phyloP scores from a whole-genome alignment of 2,888 invertebrate species.

The Drosophila subquinaria region DNA sequence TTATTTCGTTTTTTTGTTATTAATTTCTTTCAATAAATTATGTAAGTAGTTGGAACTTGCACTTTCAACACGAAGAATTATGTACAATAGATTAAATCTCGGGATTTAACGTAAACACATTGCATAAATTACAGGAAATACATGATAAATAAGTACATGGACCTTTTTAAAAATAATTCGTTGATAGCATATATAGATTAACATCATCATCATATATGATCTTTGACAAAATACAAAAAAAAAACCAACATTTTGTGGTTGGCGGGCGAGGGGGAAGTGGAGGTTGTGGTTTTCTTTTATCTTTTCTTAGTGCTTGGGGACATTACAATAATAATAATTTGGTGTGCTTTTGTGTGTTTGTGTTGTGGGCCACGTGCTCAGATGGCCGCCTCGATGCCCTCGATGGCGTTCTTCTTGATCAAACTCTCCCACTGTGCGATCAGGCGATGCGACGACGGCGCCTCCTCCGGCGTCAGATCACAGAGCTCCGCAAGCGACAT shows the following conservation, averaged over 20 bases:
- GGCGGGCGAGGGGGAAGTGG: background rate
- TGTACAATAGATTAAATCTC: slow-evolving; percentile 63
- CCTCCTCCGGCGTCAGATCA: slow-evolving; percentile 89
- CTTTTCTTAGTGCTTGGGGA: slow-evolving; percentile 39
- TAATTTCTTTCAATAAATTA: slow-evolving; percentile 66
- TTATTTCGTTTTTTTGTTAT: slow-evolving; percentile 10
- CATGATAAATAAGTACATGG: slow-evolving; percentile 56
- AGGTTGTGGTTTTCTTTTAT: slow-evolving; percentile 1
- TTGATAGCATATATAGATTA: slow-evolving; percentile 41
- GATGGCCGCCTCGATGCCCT: slow-evolving; percentile 65
- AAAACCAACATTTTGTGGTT: slow-evolving; percentile 1
- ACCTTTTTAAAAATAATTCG: slow-evolving; percentile 68
- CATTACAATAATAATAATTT: slow-evolving; percentile 72
- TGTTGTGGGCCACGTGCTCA: slow-evolving; percentile 29
- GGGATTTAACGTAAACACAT: slow-evolving; percentile 18
- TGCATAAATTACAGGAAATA: slow-evolving; percentile 41
- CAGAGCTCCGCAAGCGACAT: slow-evolving; percentile 90
- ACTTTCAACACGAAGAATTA: slow-evolving; percentile 70
- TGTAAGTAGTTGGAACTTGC: slow-evolving; percentile 53
- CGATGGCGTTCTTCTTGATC: slow-evolving; percentile 87
- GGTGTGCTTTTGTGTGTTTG: slow-evolving; percentile 60
- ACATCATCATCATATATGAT: slow-evolving; percentile 2
- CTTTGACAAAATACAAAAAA: slow-evolving; percentile 32
- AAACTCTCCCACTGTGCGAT: slow-evolving; percentile 94
- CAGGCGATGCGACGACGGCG: slow-evolving; percentile 90